phyloP scores from a whole-genome alignment of 2,888 invertebrate genomes.

The Hololepta plana region DNA sequence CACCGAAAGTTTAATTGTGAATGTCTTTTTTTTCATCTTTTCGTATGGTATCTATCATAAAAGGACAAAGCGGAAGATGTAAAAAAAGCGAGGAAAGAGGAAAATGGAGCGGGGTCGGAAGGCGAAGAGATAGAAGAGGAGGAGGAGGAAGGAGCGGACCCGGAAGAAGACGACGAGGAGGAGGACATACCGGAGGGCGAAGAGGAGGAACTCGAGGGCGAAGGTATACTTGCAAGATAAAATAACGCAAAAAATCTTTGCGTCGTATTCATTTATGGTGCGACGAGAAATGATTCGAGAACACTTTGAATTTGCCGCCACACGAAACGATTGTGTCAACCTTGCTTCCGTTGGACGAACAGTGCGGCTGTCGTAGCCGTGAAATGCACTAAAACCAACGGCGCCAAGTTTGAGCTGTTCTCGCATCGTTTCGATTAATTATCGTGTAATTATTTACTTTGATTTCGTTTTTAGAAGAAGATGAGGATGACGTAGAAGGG shows the following conservation, averaged over 20 bases:
- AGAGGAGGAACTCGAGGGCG: conserved; percentile 27
- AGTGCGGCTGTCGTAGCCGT: too few species aligned
- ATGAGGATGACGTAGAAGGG: conserved; percentile 26
- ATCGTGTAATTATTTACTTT: conserved; percentile 5
- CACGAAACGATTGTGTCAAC: conserved; percentile 2
- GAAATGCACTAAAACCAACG: too few species aligned
- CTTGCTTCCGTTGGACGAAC: too few species aligned
- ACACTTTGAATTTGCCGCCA: conserved; percentile 1
- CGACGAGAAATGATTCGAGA: conserved; percentile 2
- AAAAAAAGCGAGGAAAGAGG: conserved; percentile 66
- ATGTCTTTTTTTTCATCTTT: conserved; percentile 4
- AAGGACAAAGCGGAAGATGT: conserved; percentile 58
- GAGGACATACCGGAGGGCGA: conserved; percentile 28
- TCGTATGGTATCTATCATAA: conserved; percentile 5
- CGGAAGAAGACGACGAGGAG: conserved; percentile 27
- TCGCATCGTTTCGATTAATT: background rate
- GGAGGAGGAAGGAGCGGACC: conserved; percentile 33
- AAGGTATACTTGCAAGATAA: conserved; percentile 17
- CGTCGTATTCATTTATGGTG: background rate
- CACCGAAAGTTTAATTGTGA: too few species aligned
- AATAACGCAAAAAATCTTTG: background rate
- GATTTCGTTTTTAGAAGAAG: conserved; percentile 21
- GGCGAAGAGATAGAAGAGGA: conserved; percentile 45
- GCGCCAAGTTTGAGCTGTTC: conserved; percentile 1
- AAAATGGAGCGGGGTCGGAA: conserved; percentile 51